phyloP scores from a whole-genome alignment of 2,113 vertebrate species.

The Microcebus ravelobensis region DNA sequence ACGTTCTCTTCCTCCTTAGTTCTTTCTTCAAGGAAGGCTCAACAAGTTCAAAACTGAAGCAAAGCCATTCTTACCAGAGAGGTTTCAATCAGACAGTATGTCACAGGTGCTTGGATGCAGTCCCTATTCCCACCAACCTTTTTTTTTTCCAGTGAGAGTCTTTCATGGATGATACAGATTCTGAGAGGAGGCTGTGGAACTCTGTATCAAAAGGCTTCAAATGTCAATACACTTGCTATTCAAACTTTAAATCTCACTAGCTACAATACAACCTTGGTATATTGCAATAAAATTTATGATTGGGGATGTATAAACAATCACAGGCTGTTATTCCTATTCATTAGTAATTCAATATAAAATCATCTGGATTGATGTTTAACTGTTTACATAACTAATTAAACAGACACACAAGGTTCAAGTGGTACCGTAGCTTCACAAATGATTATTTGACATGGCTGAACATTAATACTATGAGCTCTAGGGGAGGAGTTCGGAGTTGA shows the following conservation, averaged over 20 bases:
- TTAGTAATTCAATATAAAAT: background rate
- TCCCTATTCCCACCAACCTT: background rate
- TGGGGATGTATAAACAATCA: background rate
- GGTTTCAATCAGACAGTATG: background rate
- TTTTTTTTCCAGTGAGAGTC: background rate
- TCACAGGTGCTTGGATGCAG: background rate
- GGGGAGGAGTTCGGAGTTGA: accelerated
- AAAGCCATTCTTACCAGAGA: background rate
- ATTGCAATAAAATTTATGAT: background rate
- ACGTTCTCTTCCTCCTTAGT: background rate
- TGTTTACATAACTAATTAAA: background rate
- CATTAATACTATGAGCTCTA: background rate
- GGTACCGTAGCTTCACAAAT: background rate
- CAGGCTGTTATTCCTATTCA: background rate
- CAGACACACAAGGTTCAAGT: background rate
- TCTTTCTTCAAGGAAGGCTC: constrained; percentile 23
- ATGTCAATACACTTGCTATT: background rate
- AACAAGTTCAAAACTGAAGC: background rate
- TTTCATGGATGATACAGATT: background rate
- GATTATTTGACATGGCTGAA: background rate
- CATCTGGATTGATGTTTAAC: background rate
- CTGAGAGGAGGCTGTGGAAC: background rate
- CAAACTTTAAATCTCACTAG: background rate
- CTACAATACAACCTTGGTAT: background rate
- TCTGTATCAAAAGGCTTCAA: background rate